Evolutionary conservation across 2,888 invertebrate species (phyloP).

Genomic region (Tetragonisca angustula): DNA sequence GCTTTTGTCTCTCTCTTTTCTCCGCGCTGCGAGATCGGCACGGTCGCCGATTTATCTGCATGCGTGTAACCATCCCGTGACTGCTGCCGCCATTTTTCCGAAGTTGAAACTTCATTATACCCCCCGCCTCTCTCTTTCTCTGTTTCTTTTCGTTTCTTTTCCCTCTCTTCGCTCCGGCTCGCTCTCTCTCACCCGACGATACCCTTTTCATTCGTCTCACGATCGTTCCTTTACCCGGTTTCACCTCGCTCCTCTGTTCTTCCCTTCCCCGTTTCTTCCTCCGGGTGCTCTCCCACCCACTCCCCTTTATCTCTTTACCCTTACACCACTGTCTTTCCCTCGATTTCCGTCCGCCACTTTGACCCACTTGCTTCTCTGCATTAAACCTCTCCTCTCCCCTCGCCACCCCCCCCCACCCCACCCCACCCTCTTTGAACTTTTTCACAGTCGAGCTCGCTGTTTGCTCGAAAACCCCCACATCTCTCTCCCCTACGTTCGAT

Average conservation of each 20-base stretch:
- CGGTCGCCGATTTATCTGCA: slow-evolving; percentile 21
- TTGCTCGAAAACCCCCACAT: not conserved
- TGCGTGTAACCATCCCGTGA: not conserved
- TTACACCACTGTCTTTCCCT: not conserved
- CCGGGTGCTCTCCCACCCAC: too few species aligned
- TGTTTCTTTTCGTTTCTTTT: not conserved
- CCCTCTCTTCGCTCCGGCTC: not conserved
- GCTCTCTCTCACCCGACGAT: not conserved
- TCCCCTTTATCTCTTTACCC: slow-evolving; percentile 1
- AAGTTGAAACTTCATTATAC: not conserved
- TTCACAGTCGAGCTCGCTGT: not conserved
- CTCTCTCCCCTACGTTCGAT: not conserved
- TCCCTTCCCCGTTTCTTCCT: not conserved
- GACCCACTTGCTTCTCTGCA: not conserved
- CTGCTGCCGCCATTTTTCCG: not conserved
- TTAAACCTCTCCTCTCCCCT: not conserved
- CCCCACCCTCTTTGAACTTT: not conserved
- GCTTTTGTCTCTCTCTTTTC: not conserved
- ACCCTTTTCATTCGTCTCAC: not conserved
- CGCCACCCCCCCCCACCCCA: too few species aligned
- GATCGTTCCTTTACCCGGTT: not conserved
- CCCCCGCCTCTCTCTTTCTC: too few species aligned
- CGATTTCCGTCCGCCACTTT: not conserved
- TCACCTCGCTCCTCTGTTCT: not conserved
- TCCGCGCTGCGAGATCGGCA: not conserved